These are phyloP conservation scores for Alectura lathami DNA, from an alignment of 2,113 vertebrate genomes.

Conservation along the genomic window DNA sequence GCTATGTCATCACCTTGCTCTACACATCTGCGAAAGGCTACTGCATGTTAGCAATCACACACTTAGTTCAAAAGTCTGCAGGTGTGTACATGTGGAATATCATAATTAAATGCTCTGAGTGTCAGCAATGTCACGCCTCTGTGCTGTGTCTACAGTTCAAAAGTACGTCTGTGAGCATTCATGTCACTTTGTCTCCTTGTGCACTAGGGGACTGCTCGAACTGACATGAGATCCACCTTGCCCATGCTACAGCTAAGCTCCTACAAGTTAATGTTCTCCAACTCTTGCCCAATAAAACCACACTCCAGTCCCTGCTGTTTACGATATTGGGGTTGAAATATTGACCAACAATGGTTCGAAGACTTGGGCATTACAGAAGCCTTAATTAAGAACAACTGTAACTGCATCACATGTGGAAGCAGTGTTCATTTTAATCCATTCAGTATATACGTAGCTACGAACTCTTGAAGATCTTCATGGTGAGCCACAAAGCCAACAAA, in stretches of 20 bases:
- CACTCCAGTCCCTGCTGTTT: not conserved
- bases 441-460: fast-evolving
- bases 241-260: not conserved
- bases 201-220: not conserved
- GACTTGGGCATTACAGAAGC: not conserved
- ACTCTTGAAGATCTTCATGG: not conserved
- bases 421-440: not conserved
- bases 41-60: not conserved
- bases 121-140: not conserved
- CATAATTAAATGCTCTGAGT: not conserved
- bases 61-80: not conserved
- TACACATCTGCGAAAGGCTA: conserved; percentile 15
- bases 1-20: not conserved
- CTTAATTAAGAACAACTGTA: not conserved
- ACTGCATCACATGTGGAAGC: not conserved
- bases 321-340: not conserved
- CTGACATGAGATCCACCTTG: not conserved
- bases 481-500: not conserved
- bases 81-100: not conserved
- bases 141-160: not conserved
- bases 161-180: not conserved
- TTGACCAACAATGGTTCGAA: not conserved
- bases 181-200: not conserved
- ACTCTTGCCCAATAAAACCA: not conserved
- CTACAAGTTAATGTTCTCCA: not conserved